Percentiles rank a stretch among this genome's conserved stretches.
phyloP scores from a whole-genome alignment of 2,113 vertebrate genomes.

The Serinus canaria region DNA sequence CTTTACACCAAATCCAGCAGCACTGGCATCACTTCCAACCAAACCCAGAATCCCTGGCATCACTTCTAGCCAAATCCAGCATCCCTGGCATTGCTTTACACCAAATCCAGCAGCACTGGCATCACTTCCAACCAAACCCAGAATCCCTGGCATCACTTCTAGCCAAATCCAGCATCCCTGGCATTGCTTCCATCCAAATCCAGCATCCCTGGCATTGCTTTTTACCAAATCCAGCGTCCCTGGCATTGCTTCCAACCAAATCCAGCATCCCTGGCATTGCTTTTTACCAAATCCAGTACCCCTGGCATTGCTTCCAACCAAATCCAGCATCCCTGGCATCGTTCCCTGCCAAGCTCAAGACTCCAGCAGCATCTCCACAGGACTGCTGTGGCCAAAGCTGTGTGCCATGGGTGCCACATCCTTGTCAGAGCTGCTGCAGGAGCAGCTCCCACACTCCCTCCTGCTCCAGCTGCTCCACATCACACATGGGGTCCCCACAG shows the following conservation, averaged over 20 bases:
- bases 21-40: neutral
- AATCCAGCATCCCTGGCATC: neutral
- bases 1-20: neutral
- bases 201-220: rapidly evolving
- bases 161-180: neutral
- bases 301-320: rapidly evolving
- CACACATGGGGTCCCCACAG: rapidly evolving
- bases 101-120: too few relatives aligned
- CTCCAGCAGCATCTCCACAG: neutral
- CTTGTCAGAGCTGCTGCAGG: neutral
- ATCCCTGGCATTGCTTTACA: rapidly evolving
- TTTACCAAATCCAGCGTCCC: neutral
- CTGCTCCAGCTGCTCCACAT: rapidly evolving
- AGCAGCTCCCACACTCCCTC: neutral
- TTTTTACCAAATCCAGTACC: neutral
- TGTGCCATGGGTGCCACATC: rapidly evolving
- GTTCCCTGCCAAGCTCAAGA: neutral
- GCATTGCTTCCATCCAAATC: neutral
- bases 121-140: too few relatives aligned
- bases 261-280: too few relatives aligned
- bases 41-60: neutral
- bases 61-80: too few relatives aligned
- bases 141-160: too few relatives aligned
- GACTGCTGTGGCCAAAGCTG: rapidly evolving
- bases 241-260: neutral